Percentiles rank a stretch among this genome's conserved stretches.
These are phyloP conservation scores for Sarcophaga carnaria DNA, from an alignment of 2,888 invertebrate genomes.

Conservation along the genomic window DNA sequence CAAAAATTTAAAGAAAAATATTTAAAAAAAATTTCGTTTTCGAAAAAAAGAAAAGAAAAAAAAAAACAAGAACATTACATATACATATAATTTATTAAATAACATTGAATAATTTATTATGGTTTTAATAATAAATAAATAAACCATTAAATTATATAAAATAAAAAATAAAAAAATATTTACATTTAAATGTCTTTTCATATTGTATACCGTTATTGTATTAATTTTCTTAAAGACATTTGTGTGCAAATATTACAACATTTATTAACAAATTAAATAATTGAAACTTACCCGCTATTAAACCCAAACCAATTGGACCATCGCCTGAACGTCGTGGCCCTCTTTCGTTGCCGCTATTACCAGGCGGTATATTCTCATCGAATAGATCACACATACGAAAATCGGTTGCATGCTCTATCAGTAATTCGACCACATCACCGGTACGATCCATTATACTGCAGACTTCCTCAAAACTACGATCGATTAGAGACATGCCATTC, in stretches of 20 bases:
- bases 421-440: constrained; percentile 92
- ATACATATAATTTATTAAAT: too few species aligned
- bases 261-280: constrained; percentile 19
- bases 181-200: constrained; percentile 57
- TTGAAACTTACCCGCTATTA: constrained; percentile 80
- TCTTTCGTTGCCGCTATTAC: constrained; percentile 79
- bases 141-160: constrained; percentile 26
- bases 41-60: constrained; percentile 52
- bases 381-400: constrained; percentile 87
- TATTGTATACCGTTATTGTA: too few species aligned
- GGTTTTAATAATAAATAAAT: not conserved
- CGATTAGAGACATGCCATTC: constrained; percentile 93
- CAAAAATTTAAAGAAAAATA: constrained; percentile 32
- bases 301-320: constrained; percentile 80
- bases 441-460: constrained; percentile 94
- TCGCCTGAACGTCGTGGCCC: constrained; percentile 81
- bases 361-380: constrained; percentile 86
- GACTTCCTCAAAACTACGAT: constrained; percentile 96
- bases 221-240: constrained; percentile 37
- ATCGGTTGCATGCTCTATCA: constrained; percentile 92
- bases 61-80: constrained; percentile 32
- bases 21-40: constrained; percentile 28
- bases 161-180: constrained; percentile 36
- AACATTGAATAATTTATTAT: too few species aligned
- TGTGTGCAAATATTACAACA: constrained; percentile 59